Conservation (phyloP, 2,797 vertebrate genomes). For the Euthynnus affinis region DNA sequence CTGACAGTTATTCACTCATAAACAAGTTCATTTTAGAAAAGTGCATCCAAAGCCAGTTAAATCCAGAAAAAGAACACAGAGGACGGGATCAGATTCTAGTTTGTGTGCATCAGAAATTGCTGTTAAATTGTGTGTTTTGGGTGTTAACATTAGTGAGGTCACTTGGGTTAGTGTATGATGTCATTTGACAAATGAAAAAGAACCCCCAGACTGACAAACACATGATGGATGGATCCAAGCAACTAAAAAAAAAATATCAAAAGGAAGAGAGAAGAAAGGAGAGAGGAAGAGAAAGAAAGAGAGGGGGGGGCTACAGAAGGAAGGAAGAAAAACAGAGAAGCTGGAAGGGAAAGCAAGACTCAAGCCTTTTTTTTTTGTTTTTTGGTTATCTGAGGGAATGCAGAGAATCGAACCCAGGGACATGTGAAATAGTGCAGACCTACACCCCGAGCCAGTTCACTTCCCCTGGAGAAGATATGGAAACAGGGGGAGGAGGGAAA, state of each 20-base stretch:
- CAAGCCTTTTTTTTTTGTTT: conserved; percentile 14
- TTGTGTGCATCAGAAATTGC: neutral
- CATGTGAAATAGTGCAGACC: conserved; percentile 73
- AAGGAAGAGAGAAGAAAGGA: neutral
- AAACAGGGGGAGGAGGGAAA: conserved; percentile 35
- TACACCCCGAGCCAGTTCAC: conserved; percentile 44
- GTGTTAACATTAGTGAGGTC: conserved; percentile 3
- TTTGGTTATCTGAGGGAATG: conserved; percentile 68
- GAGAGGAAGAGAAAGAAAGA: neutral
- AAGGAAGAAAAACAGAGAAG: conserved; percentile 53
- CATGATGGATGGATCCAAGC: conserved; percentile 28
- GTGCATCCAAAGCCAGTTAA: neutral
- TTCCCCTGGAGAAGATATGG: conserved; percentile 64
- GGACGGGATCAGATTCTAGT: neutral
- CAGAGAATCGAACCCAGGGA: conserved; percentile 52
- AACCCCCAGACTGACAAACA: conserved; percentile 30
- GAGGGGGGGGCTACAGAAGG: conserved; percentile 1
- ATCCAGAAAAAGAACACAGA: neutral
- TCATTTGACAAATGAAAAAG: conserved; percentile 41
- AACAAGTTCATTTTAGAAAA: neutral
- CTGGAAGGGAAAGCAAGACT: conserved; percentile 27
- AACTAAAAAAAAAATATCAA: conserved; percentile 25
- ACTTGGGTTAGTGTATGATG: conserved; percentile 8
- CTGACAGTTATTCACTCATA: conserved; percentile 18
- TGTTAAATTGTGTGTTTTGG: conserved; percentile 3